Evolutionary conservation across 2,888 invertebrate genomes (phyloP).

Genomic region (Allygus modestus): DNA sequence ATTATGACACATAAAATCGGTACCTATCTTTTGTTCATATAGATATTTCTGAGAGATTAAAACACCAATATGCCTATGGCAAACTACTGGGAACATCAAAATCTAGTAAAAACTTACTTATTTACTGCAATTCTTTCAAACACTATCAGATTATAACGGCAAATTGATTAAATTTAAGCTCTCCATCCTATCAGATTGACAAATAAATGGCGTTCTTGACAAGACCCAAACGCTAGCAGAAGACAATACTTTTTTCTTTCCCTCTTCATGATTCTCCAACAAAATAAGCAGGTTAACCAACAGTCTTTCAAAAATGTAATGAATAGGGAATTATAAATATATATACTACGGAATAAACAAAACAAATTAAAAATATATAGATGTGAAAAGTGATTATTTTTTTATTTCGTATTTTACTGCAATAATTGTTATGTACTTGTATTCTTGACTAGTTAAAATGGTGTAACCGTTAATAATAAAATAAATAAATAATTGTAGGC

Average conservation of each 20-base stretch:
- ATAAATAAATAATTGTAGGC: too few relatives aligned
- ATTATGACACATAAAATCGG: too few relatives aligned
- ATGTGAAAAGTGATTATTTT: too few relatives aligned
- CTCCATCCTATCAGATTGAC: conserved; percentile 21
- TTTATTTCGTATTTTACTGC: too few relatives aligned
- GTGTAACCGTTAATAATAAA: too few relatives aligned
- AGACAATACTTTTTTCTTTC: conserved; percentile 31
- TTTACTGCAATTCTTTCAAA: background rate
- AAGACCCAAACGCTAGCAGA: conserved; percentile 44
- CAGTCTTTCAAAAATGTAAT: background rate
- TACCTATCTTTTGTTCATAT: background rate
- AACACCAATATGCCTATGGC: background rate
- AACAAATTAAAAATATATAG: too few relatives aligned
- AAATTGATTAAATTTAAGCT: conserved; percentile 24
- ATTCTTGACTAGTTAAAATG: too few relatives aligned
- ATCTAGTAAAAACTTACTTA: background rate
- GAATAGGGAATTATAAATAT: too few relatives aligned
- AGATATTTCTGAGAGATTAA: background rate
- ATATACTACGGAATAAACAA: too few relatives aligned
- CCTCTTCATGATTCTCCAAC: background rate
- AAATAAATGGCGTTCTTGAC: conserved; percentile 52
- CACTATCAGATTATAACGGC: background rate
- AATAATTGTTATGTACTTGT: too few relatives aligned
- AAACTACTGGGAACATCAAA: background rate
- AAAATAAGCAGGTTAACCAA: background rate